Conservation (phyloP, 2,113 vertebrate genomes). For the Oncorhynchus masou region DNA sequence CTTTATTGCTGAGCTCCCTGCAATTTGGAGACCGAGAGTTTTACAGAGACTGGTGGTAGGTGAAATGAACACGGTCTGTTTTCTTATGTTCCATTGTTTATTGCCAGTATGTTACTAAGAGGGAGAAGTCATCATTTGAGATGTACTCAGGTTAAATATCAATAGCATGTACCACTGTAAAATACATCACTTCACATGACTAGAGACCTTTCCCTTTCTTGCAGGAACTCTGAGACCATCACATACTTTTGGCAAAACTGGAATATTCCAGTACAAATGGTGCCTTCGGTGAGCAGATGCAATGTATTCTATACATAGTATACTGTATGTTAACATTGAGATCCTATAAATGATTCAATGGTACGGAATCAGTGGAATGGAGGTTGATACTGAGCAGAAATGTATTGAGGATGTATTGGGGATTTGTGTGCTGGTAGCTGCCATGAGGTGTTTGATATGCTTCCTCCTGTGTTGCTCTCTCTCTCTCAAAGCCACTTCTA, state of each 20-base stretch:
- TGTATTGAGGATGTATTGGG: too few relatives aligned
- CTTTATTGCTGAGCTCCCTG: constrained; percentile 83
- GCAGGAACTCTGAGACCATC: constrained; percentile 87
- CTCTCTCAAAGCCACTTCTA: constrained; percentile 83
- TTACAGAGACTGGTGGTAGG: constrained; percentile 94
- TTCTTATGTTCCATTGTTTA: neutral
- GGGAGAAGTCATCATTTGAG: neutral
- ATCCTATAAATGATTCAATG: too few relatives aligned
- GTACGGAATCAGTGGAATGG: constrained; percentile 32
- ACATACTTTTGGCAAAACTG: constrained; percentile 95
- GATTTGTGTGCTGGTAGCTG: neutral
- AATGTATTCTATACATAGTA: neutral
- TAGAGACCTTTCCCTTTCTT: constrained; percentile 23
- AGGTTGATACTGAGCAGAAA: neutral
- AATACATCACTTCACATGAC: neutral
- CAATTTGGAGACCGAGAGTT: constrained; percentile 90
- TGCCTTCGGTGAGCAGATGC: constrained; percentile 80
- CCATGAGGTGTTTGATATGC: neutral
- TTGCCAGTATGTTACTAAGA: neutral
- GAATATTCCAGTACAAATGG: constrained; percentile 95
- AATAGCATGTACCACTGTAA: neutral
- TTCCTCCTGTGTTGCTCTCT: constrained; percentile 15
- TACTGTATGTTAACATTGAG: constrained; percentile 27
- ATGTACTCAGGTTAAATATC: neutral
- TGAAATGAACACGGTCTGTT: neutral